Evolutionary conservation across 2,797 vertebrate species (phyloP).

Genomic region (Sternotherus odoratus): DNA sequence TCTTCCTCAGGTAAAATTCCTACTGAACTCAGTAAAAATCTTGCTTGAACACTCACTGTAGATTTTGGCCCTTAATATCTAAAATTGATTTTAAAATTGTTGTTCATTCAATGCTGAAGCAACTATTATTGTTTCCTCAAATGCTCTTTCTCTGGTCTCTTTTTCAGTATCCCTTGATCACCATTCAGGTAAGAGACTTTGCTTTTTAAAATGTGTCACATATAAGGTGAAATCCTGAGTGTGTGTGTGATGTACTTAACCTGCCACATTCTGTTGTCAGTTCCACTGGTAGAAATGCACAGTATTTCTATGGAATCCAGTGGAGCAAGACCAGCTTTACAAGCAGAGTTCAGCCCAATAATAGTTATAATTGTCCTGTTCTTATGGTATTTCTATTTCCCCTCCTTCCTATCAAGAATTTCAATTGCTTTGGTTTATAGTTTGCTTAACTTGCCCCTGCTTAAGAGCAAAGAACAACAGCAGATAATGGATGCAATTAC

Average conservation of each 20-base stretch:
- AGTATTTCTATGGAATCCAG: neutral
- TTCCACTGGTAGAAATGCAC: neutral
- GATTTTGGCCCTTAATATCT: neutral
- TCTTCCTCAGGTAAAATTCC: neutral
- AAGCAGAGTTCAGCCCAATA: neutral
- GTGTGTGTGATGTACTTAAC: neutral
- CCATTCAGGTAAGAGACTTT: conserved; percentile 76
- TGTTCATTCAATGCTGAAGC: neutral
- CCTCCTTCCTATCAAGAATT: neutral
- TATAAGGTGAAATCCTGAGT: neutral
- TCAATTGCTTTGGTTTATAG: neutral
- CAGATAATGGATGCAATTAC: neutral
- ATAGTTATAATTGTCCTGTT: neutral
- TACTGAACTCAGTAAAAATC: neutral
- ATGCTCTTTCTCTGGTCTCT: neutral
- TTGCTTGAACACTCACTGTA: neutral
- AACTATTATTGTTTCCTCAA: neutral
- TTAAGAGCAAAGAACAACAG: neutral
- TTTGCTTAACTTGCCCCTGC: neutral
- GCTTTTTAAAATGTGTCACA: neutral
- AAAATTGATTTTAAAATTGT: neutral
- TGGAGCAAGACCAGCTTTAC: neutral
- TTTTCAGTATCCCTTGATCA: conserved; percentile 74
- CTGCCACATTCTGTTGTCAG: neutral
- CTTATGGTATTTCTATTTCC: neutral